Evolutionary conservation across 1,140 invertebrate species (phyloP), one percentile per base, ranked within the genome.

Genomic region (Drosophila ohnishii): DNA sequence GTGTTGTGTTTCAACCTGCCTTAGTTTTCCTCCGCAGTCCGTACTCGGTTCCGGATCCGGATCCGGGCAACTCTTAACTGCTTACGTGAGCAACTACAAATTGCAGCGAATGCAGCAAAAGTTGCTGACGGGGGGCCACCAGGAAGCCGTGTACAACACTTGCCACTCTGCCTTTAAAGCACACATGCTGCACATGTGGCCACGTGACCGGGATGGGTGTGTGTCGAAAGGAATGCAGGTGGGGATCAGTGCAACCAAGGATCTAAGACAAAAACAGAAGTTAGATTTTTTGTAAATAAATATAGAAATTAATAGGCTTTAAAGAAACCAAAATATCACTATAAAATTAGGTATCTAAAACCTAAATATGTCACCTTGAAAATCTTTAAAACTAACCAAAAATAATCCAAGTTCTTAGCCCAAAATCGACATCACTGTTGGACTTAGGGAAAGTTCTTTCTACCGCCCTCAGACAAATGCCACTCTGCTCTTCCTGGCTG

Each of bases 51-150:
- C 16, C 16, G 13, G 34, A 13, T 37, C 51, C 50, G 51, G 34
- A 55, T 40, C 34, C 48, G 50, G 65, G 39, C 62, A 66, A 77
- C 77, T 74, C 53, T 66, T 76, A 82, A 73, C 83, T 72, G 82
- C 75, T 79, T 75, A 82, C 75, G 75, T 86, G 75, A 65, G 78
- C 79, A 60, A 42, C 70, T 74, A 53, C 78, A 76, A 87, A 86
- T 81, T 72, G 75, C 61, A 62, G 70, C 40, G 63, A 58, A 48
- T 59, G 47, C 25, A 28, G 60, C 66, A 83, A 77, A 73, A 78
- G 66, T 63, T 76, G 63, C 56, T 69, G 62, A 76, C 59, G 80
- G 48, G 48, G 60, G 69, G 51, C 19, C 69, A 66, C 69, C 44
- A 37, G 37, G 45, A 48, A 57, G 50, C 50, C 35, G 35, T 47